Evolutionary conservation across 2,797 vertebrate genomes (phyloP).

Genomic region (Eidolon dupreanum): DNA sequence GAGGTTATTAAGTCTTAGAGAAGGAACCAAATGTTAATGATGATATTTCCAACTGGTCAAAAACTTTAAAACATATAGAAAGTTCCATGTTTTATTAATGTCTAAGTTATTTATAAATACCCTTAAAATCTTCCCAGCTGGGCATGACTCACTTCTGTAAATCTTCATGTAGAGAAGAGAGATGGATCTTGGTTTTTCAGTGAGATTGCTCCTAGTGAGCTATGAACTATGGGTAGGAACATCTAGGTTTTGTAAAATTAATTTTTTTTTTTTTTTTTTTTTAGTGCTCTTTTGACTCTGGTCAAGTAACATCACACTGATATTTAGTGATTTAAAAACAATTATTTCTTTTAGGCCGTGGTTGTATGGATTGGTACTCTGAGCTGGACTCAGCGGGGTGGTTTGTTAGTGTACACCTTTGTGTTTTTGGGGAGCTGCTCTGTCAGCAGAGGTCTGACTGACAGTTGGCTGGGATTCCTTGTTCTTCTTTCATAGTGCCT

Average conservation of each 20-base stretch:
- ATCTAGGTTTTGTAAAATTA: not conserved
- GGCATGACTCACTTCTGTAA: not conserved
- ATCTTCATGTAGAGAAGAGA: not conserved
- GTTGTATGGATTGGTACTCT: not conserved
- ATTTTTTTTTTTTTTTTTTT: no score
- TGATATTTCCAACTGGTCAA: constrained; percentile 49
- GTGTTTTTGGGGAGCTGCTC: not conserved
- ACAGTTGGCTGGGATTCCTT: not conserved
- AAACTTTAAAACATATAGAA: not conserved
- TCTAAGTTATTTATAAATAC: constrained; percentile 14
- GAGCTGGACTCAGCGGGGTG: rapidly evolving
- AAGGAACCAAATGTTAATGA: constrained; percentile 5
- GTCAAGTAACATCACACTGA: not conserved
- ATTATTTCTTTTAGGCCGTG: not conserved
- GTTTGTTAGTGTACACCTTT: not conserved
- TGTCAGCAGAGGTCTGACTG: not conserved
- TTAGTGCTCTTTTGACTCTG: not conserved
- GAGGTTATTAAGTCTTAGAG: not conserved
- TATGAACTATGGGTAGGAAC: not conserved
- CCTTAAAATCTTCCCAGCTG: not conserved
- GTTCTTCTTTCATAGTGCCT: not conserved
- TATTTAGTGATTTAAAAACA: not conserved
- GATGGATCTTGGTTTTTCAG: not conserved
- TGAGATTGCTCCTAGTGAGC: not conserved
- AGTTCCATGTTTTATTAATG: not conserved